These are phyloP conservation scores for Nomada ferruginata DNA, from an alignment of 2,888 invertebrate genomes.

Conservation along the genomic window DNA sequence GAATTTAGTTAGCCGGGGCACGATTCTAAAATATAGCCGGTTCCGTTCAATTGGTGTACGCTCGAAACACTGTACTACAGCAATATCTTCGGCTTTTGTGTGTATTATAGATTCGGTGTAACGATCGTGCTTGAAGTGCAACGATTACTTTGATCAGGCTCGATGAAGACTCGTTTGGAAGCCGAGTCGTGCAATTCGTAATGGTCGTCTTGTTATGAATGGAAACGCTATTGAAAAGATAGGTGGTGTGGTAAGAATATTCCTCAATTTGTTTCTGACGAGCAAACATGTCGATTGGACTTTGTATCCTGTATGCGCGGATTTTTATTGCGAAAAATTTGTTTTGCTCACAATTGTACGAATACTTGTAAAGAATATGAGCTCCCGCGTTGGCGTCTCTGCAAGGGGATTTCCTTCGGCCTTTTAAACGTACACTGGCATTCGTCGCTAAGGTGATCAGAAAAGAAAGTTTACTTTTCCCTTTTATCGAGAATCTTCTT, in stretches of 20 bases:
- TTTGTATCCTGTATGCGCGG: not conserved
- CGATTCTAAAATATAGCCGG: constrained; percentile 32
- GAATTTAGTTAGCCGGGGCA: not conserved
- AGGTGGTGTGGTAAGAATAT: not conserved
- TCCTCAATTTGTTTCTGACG: not conserved
- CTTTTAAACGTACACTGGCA: constrained; percentile 12
- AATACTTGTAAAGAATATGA: constrained; percentile 34
- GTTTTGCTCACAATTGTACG: constrained; percentile 33
- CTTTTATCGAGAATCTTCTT: not conserved
- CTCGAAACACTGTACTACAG: constrained; percentile 12
- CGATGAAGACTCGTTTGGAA: constrained; percentile 7
- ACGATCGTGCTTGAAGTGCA: constrained; percentile 11
- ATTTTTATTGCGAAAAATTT: not conserved
- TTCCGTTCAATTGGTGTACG: constrained; percentile 31
- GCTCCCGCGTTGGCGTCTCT: constrained; percentile 19
- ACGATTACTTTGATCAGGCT: not conserved
- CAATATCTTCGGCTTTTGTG: constrained; percentile 2
- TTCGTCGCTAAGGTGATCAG: constrained; percentile 12
- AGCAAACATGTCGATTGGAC: not conserved
- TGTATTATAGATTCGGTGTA: not conserved
- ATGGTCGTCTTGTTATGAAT: not conserved
- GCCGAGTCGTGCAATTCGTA: not conserved
- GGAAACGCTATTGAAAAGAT: not conserved
- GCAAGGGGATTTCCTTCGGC: constrained; percentile 16
- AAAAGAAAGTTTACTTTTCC: not conserved